Evolutionary conservation across 2,888 invertebrate genomes (phyloP), one percentile per base, ranked within the genome.

Genomic region (Ganaspis brasiliensis): DNA sequence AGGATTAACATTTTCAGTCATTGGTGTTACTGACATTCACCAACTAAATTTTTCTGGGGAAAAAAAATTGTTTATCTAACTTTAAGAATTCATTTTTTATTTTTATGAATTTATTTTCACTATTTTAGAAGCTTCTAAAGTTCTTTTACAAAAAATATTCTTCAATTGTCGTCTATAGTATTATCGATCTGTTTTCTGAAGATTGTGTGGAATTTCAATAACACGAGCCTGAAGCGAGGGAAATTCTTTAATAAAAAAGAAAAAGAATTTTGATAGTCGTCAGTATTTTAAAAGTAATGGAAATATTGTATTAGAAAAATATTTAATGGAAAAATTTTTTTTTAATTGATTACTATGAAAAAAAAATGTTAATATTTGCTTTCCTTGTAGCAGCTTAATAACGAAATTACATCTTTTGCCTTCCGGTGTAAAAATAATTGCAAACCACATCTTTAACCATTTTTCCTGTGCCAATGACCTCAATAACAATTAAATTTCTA

Each of bases 151-250:
- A 19, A 21, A 52, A 52, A 19, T 52, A 19, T 52, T 52, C 52
- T 52, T 8, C 6, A 19, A 52, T 19, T n/a, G 16, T n/a, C 49
- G 14, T 45, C 14, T 6, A 0, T n/a, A n/a, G n/a, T 37, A 14
- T 63, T 67, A 67, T 67, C n/a, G 67, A 67, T 59, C 21, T 67
- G 45, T 40, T 72, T 24, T 70, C 14, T 31, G 37, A 74, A 76
- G 61, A 73, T 80, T 78, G 74, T 76, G 71, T 55, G 84, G 86
- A 85, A 87, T 87, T 87, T 79, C 82, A 82, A 87, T 87, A 86
- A 84, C 61, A 79, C 77, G 80, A 67, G 87, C 86, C 80, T 57
- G 61, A 45, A 75, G 45, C 52, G 52, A 73, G 31, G 49, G 57
- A 74, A 81, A 82, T 78, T 78, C 70, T 72, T 55, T 74, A 79